These are phyloP conservation scores for Ylistrum balloti DNA, from an alignment of 1,140 invertebrate species.

Conservation along the genomic window DNA sequence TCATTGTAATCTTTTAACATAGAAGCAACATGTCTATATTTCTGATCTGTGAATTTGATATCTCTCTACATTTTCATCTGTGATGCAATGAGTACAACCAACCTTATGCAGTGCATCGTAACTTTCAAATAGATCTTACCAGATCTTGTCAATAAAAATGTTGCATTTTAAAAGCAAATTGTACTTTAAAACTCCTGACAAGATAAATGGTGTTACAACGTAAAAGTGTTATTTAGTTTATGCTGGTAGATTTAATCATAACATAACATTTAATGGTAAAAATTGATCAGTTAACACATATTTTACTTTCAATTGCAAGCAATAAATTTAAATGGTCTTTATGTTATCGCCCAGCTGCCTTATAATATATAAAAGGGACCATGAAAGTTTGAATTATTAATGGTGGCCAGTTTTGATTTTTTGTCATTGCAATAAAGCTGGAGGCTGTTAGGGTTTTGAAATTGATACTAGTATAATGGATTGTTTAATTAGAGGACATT, in stretches of 20 bases:
- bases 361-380: background rate
- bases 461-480: slow-evolving; percentile 13
- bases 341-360: background rate
- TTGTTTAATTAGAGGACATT: slow-evolving; percentile 8
- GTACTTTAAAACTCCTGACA: background rate
- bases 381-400: background rate
- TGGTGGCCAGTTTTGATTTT: background rate
- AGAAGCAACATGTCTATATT: too few relatives aligned
- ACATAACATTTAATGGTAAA: background rate
- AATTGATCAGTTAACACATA: background rate
- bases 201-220: background rate
- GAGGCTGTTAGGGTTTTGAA: background rate
- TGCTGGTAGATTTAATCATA: background rate
- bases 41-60: too few relatives aligned
- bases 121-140: background rate
- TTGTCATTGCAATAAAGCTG: background rate
- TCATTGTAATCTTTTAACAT: too few relatives aligned
- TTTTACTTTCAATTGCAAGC: background rate
- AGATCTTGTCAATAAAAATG: background rate
- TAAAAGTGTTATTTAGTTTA: background rate
- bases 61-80: too few relatives aligned
- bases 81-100: background rate
- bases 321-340: background rate
- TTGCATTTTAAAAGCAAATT: background rate
- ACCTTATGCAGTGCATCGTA: too few relatives aligned